These are phyloP conservation scores for Drosophila bocki DNA, from an alignment of 1,140 invertebrate species.

Conservation along the genomic window DNA sequence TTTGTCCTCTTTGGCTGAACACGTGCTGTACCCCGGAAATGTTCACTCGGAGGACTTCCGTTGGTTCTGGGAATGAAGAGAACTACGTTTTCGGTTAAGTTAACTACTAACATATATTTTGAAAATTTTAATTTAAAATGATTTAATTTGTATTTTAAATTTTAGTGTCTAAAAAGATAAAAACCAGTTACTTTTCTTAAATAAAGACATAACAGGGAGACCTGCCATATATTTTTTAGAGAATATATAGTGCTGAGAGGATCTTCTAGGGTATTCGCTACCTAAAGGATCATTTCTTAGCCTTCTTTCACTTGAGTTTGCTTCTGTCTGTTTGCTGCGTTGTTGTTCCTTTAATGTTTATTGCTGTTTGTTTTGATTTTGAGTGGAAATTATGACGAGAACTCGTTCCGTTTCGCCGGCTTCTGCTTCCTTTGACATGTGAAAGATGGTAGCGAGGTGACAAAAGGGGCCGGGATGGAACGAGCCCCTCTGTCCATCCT, in stretches of 20 bases:
- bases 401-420: slow-evolving; percentile 12
- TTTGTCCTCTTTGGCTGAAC: background rate
- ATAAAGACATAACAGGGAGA: too few relatives aligned
- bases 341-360: slow-evolving; percentile 28
- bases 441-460: slow-evolving; percentile 6
- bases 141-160: too few relatives aligned
- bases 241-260: background rate
- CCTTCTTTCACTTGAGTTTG: slow-evolving; percentile 20
- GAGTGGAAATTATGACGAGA: slow-evolving; percentile 61
- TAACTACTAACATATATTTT: background rate
- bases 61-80: background rate
- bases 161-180: too few relatives aligned
- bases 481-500: background rate
- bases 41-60: background rate
- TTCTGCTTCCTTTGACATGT: slow-evolving; percentile 33
- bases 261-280: background rate
- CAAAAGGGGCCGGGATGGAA: slow-evolving; percentile 5
- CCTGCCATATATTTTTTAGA: background rate
- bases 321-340: slow-evolving; percentile 23
- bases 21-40: slow-evolving; percentile 4
- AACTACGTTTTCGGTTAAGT: background rate
- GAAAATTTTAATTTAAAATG: too few relatives aligned
- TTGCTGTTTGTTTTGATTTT: slow-evolving; percentile 55
- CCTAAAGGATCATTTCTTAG: background rate
- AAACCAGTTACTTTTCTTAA: too few relatives aligned